A percentile compares a stretch with the other conserved stretches of the same genome.
phyloP scores from a whole-genome alignment of 2,797 vertebrate species.

The Rhinatrema bivittatum region DNA sequence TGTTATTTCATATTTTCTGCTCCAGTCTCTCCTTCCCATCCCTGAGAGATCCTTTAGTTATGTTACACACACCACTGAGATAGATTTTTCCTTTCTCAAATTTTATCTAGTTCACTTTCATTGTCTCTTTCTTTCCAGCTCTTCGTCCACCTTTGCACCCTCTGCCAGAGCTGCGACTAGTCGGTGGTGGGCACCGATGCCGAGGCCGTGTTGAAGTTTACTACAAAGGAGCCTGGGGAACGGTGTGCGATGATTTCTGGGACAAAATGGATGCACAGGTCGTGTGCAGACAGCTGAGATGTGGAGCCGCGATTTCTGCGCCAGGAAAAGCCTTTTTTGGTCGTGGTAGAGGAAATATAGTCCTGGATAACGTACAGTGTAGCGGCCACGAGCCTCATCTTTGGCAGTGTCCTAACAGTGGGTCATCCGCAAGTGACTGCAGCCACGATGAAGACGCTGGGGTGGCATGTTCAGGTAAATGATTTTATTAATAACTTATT shows the following conservation, averaged over 20 bases:
- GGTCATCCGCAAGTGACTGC: slow-evolving; percentile 63
- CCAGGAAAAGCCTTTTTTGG: slow-evolving; percentile 47
- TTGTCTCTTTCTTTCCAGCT: too few relatives aligned
- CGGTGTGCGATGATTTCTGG: slow-evolving; percentile 39
- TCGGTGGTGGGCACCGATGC: slow-evolving; percentile 17
- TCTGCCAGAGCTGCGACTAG: slow-evolving; percentile 19
- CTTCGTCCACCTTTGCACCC: too few relatives aligned
- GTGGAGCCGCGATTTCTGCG: background rate
- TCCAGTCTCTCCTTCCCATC: too few relatives aligned
- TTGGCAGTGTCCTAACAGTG: slow-evolving; percentile 53
- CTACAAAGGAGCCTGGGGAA: background rate
- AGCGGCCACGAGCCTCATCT: slow-evolving; percentile 56
- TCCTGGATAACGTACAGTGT: slow-evolving; percentile 59
- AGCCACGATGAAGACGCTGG: slow-evolving; percentile 59
- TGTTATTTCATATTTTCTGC: too few relatives aligned
- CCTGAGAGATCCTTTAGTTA: too few relatives aligned
- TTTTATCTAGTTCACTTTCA: too few relatives aligned
- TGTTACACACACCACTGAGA: too few relatives aligned
- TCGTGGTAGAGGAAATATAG: slow-evolving; percentile 55
- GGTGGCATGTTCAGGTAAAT: slow-evolving; percentile 35
- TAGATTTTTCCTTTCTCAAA: too few relatives aligned
- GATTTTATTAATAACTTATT: fast-evolving
- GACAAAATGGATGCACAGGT: background rate
- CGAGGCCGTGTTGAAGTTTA: slow-evolving; percentile 28
- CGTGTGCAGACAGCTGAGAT: slow-evolving; percentile 36